Evolutionary conservation across 2,888 invertebrate species (phyloP).

Genomic region (Dysmachus trigonus): DNA sequence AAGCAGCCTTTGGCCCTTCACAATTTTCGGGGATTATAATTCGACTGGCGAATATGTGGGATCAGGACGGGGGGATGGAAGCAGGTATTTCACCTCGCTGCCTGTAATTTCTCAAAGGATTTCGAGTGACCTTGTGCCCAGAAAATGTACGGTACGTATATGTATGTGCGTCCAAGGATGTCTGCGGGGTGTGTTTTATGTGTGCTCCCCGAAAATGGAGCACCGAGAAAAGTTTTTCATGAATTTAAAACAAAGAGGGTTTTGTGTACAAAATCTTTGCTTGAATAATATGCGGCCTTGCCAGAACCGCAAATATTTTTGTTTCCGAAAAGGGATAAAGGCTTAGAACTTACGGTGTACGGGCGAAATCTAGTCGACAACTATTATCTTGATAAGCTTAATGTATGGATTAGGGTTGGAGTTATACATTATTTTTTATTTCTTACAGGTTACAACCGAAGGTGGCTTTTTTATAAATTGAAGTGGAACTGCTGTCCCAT

Average conservation of each 20-base stretch:
- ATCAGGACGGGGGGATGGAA: neutral
- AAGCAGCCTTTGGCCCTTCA: neutral
- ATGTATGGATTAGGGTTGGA: neutral
- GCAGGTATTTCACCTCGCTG: neutral
- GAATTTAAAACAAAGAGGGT: neutral
- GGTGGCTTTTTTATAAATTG: neutral
- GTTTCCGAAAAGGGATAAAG: neutral
- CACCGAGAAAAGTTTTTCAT: neutral
- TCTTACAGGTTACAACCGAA: neutral
- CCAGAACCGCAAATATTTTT: neutral
- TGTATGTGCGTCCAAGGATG: neutral
- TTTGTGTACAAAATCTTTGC: neutral
- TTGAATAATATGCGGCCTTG: neutral
- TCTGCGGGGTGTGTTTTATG: neutral
- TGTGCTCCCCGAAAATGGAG: neutral
- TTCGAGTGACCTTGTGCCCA: neutral
- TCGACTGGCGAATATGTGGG: neutral
- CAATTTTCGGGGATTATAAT: neutral
- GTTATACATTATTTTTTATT: neutral
- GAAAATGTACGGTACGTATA: neutral
- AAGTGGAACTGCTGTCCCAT: neutral
- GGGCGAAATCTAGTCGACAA: neutral
- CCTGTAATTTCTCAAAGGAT: neutral
- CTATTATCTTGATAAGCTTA: neutral
- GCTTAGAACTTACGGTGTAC: neutral